Evolutionary conservation across 2,797 vertebrate species (phyloP), one percentile per base, ranked within the genome.

Genomic region (Falco cherrug): DNA sequence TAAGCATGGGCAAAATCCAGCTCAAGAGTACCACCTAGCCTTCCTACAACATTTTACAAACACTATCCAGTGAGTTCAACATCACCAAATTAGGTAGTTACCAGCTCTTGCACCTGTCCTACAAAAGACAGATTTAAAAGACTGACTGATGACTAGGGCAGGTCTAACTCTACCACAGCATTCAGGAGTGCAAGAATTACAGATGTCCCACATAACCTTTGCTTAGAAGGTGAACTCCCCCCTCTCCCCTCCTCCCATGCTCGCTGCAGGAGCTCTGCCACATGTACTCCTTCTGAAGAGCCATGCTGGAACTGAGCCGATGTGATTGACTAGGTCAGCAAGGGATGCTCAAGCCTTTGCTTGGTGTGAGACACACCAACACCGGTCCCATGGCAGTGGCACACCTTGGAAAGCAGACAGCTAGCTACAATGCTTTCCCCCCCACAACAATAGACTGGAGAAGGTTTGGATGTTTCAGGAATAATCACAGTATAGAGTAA

Each of bases 11-110:
- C 88, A 94, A 95, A 96, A 95, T 31, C 92, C 93, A 97, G 97
- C 97, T 96, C 95, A 95, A 97, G 96, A 97, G 96, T 96, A 95
- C 96, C 95, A 95, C 94, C 96, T 97, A 97, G 94, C 94, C 93
- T 96, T 82, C 84, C 75, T 70, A n/a, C 84, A 77, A 57, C 84
- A 93, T 14, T 78, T 92, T 95, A 97, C 95, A 97, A 80, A 96
- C 29, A 39, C 45, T 37, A 60, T 67, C 53, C 71, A 60, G 37
- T 0, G 31, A 90, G 67, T 68, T 87, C 75, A 59, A 35, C 80
- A 95, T 50, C 86, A 75, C 89, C 95, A 93, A 80, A 90, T 78
- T 64, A 83, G 81, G 89, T 1, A 92, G 75, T 48, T 87, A 45
- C 5, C 50, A 83, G 64, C 81, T 28, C 57, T 13, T 71, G 68